A percentile compares a stretch with the other conserved stretches of the same genome.
Evolutionary conservation across 1,140 invertebrate species (phyloP).

Genomic region (Popillia japonica): DNA sequence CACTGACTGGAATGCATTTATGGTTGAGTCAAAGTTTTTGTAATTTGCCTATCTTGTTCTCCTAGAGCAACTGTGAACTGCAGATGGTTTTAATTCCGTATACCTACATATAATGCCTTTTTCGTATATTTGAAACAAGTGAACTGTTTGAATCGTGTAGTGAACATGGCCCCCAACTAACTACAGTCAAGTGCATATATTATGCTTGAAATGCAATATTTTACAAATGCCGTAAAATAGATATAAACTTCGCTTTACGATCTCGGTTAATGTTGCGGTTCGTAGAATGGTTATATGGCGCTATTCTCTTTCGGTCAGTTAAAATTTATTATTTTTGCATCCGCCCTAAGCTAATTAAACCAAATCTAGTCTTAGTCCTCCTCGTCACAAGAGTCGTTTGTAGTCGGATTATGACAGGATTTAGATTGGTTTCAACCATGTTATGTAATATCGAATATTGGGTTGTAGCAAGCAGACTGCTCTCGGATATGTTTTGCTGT

Average conservation of each 20-base stretch:
- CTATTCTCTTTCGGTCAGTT: constrained; percentile 59
- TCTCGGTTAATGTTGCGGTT: constrained; percentile 61
- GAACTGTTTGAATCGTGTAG: constrained; percentile 26
- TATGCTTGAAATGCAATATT: constrained; percentile 61
- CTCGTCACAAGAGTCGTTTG: background rate
- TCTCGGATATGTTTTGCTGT: too few relatives aligned
- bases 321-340: constrained; percentile 61
- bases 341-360: constrained; percentile 58
- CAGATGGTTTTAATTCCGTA: background rate
- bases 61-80: too few relatives aligned
- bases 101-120: background rate
- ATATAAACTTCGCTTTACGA: constrained; percentile 61
- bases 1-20: too few relatives aligned
- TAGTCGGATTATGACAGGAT: background rate
- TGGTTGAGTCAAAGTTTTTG: too few relatives aligned
- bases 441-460: too few relatives aligned
- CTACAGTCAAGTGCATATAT: constrained; percentile 59
- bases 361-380: constrained; percentile 43
- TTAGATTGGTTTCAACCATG: background rate
- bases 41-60: too few relatives aligned
- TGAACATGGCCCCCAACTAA: constrained; percentile 34
- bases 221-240: constrained; percentile 61
- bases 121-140: background rate
- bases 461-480: too few relatives aligned
- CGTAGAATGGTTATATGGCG: constrained; percentile 53